Evolutionary conservation across 2,797 vertebrate genomes (phyloP).

Genomic region (Emys orbicularis): DNA sequence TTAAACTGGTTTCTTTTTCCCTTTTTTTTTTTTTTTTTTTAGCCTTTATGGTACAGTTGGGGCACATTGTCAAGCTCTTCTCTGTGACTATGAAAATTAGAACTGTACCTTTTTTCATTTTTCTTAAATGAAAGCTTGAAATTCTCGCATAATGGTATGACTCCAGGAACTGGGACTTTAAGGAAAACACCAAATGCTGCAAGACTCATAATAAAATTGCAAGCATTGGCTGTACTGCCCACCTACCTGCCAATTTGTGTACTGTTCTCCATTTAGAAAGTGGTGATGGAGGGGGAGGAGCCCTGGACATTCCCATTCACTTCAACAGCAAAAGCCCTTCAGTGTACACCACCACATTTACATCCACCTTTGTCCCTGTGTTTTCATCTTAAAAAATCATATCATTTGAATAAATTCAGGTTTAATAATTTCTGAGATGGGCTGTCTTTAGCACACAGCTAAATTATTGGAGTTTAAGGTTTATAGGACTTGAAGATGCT

Average conservation of each 20-base stretch:
- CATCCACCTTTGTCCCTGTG: background rate
- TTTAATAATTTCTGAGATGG: background rate
- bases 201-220: background rate
- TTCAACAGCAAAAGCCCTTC: background rate
- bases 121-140: background rate
- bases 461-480: background rate
- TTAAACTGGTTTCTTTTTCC: rapidly evolving
- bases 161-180: background rate
- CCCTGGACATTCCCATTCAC: rapidly evolving
- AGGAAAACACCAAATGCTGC: background rate
- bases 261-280: background rate
- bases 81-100: background rate
- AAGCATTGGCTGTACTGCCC: rapidly evolving
- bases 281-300: background rate
- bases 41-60: background rate
- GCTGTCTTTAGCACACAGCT: background rate
- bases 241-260: background rate
- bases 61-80: background rate
- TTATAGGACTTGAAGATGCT: background rate
- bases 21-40: background rate
- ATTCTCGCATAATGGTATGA: background rate
- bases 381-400: background rate
- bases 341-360: background rate
- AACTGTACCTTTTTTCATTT: background rate
- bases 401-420: background rate